phyloP scores from a whole-genome alignment of 2,113 vertebrate species.

The Loxodonta africana region DNA sequence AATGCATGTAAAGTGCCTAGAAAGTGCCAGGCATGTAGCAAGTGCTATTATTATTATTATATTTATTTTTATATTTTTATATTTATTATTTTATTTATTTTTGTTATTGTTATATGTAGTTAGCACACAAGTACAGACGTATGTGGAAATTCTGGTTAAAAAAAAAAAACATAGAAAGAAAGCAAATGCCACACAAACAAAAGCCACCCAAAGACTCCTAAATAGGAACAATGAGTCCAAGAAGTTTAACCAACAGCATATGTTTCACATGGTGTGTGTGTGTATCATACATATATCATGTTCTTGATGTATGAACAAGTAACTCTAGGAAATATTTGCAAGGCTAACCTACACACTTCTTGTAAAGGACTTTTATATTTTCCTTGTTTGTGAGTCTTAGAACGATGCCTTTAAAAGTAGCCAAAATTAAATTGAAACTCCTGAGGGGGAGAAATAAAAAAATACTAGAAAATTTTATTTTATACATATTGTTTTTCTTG shows the following conservation, averaged over 20 bases:
- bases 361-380: not conserved
- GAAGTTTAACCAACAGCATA: not conserved
- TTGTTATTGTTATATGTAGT: not conserved
- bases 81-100: not conserved
- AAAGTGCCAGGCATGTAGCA: not conserved
- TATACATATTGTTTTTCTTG: too few relatives aligned
- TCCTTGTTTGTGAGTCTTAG: not conserved
- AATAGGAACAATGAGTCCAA: not conserved
- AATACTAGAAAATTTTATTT: not conserved
- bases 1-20: not conserved
- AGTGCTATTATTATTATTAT: not conserved
- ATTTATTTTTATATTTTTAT: too few relatives aligned
- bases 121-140: not conserved
- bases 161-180: not conserved
- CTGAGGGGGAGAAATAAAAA: not conserved
- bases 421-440: conserved; percentile 11
- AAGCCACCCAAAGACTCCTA: too few relatives aligned
- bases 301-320: not conserved
- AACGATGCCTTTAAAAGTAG: not conserved
- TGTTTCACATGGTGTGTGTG: not conserved
- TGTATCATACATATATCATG: not conserved
- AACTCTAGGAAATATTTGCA: not conserved
- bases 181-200: not conserved
- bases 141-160: not conserved
- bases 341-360: not conserved